These are phyloP conservation scores for Nebria ingens DNA, from an alignment of 1,140 invertebrate genomes.

Conservation along the genomic window DNA sequence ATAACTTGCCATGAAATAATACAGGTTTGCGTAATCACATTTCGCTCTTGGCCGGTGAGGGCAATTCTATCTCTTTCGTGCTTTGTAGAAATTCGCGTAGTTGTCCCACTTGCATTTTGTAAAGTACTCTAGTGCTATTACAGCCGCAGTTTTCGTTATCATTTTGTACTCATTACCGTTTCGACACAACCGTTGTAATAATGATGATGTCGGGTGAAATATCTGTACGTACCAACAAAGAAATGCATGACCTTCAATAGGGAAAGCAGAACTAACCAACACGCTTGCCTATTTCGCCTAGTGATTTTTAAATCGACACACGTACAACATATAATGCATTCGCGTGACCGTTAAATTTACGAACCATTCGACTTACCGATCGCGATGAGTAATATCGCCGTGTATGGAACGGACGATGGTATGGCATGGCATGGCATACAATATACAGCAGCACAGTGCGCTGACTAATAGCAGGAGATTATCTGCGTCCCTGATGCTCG, in stretches of 20 bases:
- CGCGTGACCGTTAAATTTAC: neutral
- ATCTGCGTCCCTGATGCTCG: slow-evolving; percentile 3
- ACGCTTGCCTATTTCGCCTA: too few species aligned
- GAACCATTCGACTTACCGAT: neutral
- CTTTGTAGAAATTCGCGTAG: too few species aligned
- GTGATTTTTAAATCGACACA: too few species aligned
- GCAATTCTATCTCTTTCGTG: neutral
- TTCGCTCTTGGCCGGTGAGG: neutral
- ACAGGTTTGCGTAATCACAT: neutral
- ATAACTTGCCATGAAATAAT: neutral
- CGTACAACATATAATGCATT: neutral
- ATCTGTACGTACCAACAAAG: neutral
- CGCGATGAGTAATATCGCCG: neutral
- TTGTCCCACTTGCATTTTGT: neutral
- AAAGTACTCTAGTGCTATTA: neutral
- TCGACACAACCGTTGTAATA: neutral
- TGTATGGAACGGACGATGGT: neutral
- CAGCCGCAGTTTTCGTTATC: neutral
- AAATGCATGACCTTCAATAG: neutral
- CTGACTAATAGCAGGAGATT: neutral
- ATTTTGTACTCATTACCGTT: neutral
- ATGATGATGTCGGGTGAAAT: neutral
- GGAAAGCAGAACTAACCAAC: neutral
- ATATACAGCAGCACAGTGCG: neutral
- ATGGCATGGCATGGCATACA: neutral